phyloP scores from a whole-genome alignment of 2,888 invertebrate genomes.

The Lomographa bimaculata region DNA sequence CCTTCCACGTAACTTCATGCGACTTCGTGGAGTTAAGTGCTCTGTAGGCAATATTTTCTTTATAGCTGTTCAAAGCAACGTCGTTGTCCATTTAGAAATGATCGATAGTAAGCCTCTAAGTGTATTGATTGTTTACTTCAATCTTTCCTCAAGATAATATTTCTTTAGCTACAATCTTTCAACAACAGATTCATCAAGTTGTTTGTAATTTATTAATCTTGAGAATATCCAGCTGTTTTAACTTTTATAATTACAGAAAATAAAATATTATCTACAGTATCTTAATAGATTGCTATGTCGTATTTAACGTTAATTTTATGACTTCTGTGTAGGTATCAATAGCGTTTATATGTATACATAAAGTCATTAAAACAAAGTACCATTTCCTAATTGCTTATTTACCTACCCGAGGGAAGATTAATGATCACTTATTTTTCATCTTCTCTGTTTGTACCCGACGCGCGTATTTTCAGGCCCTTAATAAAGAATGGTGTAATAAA shows the following conservation, averaged over 20 bases:
- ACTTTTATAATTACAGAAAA: too few species aligned
- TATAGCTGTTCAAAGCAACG: conserved; percentile 4
- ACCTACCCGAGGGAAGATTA: conserved; percentile 19
- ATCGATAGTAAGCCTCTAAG: conserved; percentile 13
- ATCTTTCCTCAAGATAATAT: conserved; percentile 6
- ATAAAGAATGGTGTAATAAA: conserved; percentile 46
- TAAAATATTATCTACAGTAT: too few species aligned
- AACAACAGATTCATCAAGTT: too few species aligned
- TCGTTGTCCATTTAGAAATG: conserved; percentile 10
- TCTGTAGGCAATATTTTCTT: conserved; percentile 19
- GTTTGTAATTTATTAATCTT: too few species aligned
- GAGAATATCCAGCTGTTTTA: too few species aligned
- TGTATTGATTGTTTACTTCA: conserved; percentile 12
- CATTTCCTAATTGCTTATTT: conserved; percentile 22
- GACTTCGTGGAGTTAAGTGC: conserved; percentile 22
- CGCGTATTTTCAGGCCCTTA: conserved; percentile 34
- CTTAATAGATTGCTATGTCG: too few species aligned
- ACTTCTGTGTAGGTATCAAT: too few species aligned
- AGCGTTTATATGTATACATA: conserved; percentile 4
- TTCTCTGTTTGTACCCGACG: conserved; percentile 29
- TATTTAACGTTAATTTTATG: too few species aligned
- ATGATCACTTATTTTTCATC: conserved; percentile 17
- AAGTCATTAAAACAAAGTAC: conserved; percentile 15
- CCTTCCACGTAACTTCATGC: conserved; percentile 20
- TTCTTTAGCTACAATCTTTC: conserved; percentile 2